Evolutionary conservation across 2,888 invertebrate species (phyloP).

Genomic region (Pyrrhosoma nymphula): DNA sequence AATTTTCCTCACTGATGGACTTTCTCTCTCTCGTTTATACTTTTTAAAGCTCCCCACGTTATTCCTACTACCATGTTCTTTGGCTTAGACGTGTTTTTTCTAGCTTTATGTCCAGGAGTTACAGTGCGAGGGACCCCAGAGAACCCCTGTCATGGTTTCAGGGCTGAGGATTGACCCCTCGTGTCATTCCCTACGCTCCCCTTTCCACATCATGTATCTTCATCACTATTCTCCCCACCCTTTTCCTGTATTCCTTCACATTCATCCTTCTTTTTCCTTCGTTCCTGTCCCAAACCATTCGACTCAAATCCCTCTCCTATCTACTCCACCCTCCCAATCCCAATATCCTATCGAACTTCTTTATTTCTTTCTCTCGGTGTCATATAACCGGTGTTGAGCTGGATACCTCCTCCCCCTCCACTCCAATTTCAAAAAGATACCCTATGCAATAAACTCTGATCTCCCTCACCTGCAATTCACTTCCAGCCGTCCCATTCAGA

Average conservation of each 20-base stretch:
- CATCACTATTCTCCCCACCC: background rate
- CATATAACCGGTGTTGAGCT: background rate
- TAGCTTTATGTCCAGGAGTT: background rate
- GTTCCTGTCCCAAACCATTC: background rate
- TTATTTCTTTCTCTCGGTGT: background rate
- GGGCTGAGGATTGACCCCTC: background rate
- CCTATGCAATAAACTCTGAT: background rate
- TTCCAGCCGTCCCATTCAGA: background rate
- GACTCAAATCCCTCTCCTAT: background rate
- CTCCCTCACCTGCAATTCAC: conserved; percentile 18
- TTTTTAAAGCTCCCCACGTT: background rate
- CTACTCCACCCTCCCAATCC: background rate
- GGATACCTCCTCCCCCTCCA: background rate
- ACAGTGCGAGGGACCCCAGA: background rate
- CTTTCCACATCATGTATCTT: background rate
- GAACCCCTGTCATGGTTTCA: background rate
- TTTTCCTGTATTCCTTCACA: background rate
- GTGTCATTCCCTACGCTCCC: background rate
- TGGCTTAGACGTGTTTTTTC: background rate
- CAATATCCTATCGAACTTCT: background rate
- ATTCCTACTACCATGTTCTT: background rate
- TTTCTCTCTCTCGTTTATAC: too few relatives aligned
- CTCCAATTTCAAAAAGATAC: background rate
- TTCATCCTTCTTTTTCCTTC: background rate
- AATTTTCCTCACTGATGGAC: too few relatives aligned